Evolutionary conservation across 1,140 invertebrate species (phyloP).

Genomic region (Heliconius himera): DNA sequence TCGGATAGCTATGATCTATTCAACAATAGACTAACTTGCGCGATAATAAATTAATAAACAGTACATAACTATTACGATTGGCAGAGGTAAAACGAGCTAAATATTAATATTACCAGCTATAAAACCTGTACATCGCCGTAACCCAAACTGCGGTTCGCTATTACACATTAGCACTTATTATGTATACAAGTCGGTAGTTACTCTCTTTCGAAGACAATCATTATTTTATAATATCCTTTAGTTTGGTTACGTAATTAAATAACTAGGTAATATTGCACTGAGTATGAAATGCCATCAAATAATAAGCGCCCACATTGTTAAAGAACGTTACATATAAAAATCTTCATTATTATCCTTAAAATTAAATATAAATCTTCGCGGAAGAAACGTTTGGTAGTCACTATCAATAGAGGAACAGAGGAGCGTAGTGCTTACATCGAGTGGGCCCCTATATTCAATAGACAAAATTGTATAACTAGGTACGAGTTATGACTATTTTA

Average conservation of each 20-base stretch:
- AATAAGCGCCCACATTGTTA: constrained; percentile 79
- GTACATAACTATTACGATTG: constrained; percentile 81
- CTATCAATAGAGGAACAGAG: constrained; percentile 62
- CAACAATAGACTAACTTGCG: constrained; percentile 78
- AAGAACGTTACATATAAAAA: constrained; percentile 71
- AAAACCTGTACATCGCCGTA: constrained; percentile 81
- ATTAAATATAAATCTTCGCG: constrained; percentile 79
- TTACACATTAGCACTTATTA: constrained; percentile 77
- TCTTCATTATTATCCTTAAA: constrained; percentile 66
- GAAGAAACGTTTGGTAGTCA: constrained; percentile 75
- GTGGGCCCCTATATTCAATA: constrained; percentile 80
- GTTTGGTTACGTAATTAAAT: constrained; percentile 84
- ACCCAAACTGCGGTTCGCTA: constrained; percentile 78
- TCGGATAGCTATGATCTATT: constrained; percentile 80
- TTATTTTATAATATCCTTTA: constrained; percentile 82
- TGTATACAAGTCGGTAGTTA: constrained; percentile 82
- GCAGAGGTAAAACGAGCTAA: constrained; percentile 82
- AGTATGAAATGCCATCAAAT: constrained; percentile 83
- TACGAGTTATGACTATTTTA: constrained; percentile 80
- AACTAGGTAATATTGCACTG: constrained; percentile 85
- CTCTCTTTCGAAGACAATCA: constrained; percentile 76
- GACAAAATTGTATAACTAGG: constrained; percentile 78
- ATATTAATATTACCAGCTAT: constrained; percentile 81
- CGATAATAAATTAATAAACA: constrained; percentile 81
- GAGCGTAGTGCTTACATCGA: constrained; percentile 67